phyloP scores from a whole-genome alignment of 2,888 invertebrate species.

The Kuschelorhynchus macadamiae region DNA sequence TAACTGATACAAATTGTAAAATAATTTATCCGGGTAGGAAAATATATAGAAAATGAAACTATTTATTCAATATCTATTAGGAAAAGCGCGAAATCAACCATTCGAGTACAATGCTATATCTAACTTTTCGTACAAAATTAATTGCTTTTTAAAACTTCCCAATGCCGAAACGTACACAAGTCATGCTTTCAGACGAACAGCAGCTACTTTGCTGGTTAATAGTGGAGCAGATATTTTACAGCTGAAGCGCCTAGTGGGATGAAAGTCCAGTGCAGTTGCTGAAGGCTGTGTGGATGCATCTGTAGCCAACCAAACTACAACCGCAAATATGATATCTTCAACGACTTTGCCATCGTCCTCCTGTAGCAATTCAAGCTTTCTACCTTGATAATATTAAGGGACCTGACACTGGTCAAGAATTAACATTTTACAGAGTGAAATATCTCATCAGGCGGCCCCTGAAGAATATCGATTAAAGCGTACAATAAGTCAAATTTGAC shows the following conservation, averaged over 20 bases:
- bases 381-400: not conserved
- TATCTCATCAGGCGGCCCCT: not conserved
- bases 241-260: slow-evolving; percentile 5
- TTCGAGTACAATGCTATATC: not conserved
- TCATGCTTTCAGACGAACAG: not conserved
- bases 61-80: not conserved
- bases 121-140: not conserved
- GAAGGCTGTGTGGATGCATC: too few relatives aligned
- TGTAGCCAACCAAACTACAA: too few relatives aligned
- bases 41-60: not conserved
- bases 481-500: slow-evolving; percentile 12
- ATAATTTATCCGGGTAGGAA: not conserved
- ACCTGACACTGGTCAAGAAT: not conserved
- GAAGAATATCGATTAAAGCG: not conserved
- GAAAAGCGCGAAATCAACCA: not conserved
- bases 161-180: not conserved
- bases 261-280: slow-evolving; percentile 1
- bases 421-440: not conserved
- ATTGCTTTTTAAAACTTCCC: slow-evolving; percentile 2
- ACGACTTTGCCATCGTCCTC: too few relatives aligned
- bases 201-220: slow-evolving; percentile 12
- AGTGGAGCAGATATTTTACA: slow-evolving; percentile 12
- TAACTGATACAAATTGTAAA: slow-evolving; percentile 1
- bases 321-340: too few relatives aligned
- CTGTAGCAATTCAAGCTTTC: too few relatives aligned